Evolutionary conservation across 1,140 invertebrate species (phyloP).

Genomic region (Lepidurus arcticus): DNA sequence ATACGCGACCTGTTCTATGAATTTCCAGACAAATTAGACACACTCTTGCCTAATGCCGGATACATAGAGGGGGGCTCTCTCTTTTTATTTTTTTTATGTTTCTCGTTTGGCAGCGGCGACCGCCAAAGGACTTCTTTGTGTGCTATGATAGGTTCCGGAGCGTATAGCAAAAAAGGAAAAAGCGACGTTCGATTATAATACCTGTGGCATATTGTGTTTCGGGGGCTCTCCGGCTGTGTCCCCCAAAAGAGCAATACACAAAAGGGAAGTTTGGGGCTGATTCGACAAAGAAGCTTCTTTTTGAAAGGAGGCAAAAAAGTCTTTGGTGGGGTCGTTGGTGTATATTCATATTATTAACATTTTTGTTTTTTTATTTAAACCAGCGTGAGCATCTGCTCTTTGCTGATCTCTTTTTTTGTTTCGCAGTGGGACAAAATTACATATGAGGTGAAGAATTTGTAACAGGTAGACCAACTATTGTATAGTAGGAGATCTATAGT

Average conservation of each 20-base stretch:
- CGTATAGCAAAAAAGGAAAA: neutral
- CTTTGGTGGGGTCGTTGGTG: neutral
- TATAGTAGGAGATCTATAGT: too few relatives aligned
- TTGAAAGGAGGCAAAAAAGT: neutral
- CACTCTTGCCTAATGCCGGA: neutral
- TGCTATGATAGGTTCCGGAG: constrained; percentile 2
- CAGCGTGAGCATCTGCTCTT: too few relatives aligned
- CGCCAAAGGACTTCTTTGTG: constrained; percentile 15
- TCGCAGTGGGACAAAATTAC: too few relatives aligned
- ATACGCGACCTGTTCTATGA: constrained; percentile 1
- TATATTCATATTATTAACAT: too few relatives aligned
- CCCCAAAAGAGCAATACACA: neutral
- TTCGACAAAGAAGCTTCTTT: neutral
- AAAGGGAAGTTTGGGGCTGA: neutral
- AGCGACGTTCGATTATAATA: constrained; percentile 11
- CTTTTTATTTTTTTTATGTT: neutral
- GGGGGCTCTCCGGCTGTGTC: neutral
- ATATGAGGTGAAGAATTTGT: too few relatives aligned
- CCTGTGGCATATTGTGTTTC: constrained; percentile 19
- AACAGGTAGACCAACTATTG: too few relatives aligned
- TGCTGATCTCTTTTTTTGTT: too few relatives aligned
- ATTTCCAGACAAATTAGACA: constrained; percentile 10
- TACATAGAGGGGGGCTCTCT: neutral
- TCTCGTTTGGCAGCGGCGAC: neutral
- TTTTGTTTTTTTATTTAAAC: too few relatives aligned